Percentiles rank a stretch among this genome's conserved stretches.
Conservation (phyloP, 2,797 vertebrate genomes). For the Botia kubotai region DNA sequence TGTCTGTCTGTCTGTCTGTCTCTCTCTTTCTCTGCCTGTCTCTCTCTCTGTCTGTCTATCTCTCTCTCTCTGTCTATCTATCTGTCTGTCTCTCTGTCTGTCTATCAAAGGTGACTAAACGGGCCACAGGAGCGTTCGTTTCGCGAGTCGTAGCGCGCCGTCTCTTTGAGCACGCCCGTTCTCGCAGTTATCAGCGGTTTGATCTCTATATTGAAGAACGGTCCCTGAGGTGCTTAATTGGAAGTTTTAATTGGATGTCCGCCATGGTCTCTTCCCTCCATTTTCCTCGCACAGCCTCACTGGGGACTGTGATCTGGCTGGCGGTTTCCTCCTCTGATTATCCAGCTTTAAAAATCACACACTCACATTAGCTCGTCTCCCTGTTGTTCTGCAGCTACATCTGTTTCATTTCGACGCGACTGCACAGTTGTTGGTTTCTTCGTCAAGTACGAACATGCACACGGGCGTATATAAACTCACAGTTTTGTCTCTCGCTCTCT, state of each 20-base stretch:
- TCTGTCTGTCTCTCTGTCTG: no score
- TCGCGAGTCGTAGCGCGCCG: neutral
- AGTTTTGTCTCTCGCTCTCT: neutral
- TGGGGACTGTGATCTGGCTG: slow-evolving; percentile 42
- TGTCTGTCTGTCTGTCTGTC: no score
- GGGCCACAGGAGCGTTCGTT: neutral
- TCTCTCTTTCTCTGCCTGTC: no score
- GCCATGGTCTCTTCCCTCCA: slow-evolving; percentile 40
- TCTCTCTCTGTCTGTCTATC: no score
- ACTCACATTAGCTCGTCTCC: neutral
- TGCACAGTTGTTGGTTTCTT: neutral
- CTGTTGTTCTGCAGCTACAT: slow-evolving; percentile 31
- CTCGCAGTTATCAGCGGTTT: slow-evolving; percentile 17
- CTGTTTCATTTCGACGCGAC: slow-evolving; percentile 12
- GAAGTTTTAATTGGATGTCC: slow-evolving; percentile 50
- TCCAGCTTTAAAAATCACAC: slow-evolving; percentile 19
- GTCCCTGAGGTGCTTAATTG: slow-evolving; percentile 33
- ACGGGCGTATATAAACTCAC: slow-evolving; percentile 7
- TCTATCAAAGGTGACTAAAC: neutral
- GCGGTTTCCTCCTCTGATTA: slow-evolving; percentile 42
- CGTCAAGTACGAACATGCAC: neutral
- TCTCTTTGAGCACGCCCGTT: neutral
- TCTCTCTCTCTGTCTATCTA: no score
- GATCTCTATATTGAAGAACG: slow-evolving; percentile 34
- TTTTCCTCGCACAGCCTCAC: slow-evolving; percentile 38